phyloP scores from a whole-genome alignment of 2,113 vertebrate species.

The Ammodytes dubius region DNA sequence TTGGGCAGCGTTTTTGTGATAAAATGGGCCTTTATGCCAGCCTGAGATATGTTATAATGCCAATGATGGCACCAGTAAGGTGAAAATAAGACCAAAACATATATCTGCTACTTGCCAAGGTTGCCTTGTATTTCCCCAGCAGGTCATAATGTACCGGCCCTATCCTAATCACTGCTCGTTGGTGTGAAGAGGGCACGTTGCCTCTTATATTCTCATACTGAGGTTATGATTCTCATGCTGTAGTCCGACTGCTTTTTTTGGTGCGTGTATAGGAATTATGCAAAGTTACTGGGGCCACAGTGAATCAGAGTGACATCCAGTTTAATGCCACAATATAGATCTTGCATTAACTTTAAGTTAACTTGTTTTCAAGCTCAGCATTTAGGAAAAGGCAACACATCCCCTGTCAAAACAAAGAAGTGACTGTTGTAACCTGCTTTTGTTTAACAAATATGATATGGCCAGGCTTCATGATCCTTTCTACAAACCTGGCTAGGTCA shows the following conservation, averaged over 20 bases:
- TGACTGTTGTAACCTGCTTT: neutral
- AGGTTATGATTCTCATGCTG: conserved; percentile 6
- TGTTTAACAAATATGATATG: neutral
- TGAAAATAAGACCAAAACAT: conserved; percentile 40
- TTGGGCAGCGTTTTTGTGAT: conserved; percentile 10
- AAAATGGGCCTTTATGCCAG: neutral
- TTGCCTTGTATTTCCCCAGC: conserved; percentile 31
- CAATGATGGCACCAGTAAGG: conserved; percentile 18
- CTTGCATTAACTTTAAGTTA: neutral
- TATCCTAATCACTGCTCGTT: conserved; percentile 18
- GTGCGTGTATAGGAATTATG: neutral
- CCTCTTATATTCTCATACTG: conserved; percentile 23
- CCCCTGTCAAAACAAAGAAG: neutral
- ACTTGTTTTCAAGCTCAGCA: neutral
- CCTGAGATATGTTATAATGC: conserved; percentile 2
- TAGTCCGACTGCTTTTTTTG: conserved; percentile 1
- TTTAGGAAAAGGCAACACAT: neutral
- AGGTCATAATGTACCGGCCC: conserved; percentile 50
- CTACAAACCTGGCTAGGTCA: neutral
- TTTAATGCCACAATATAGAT: neutral
- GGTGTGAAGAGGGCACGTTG: conserved; percentile 9
- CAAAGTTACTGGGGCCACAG: neutral
- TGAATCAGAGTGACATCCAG: neutral
- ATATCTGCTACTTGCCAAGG: conserved; percentile 39
- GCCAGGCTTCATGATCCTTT: neutral